A percentile compares a stretch with the other conserved stretches of the same genome.
phyloP scores from a whole-genome alignment of 2,113 vertebrate species.

The Rhipidura dahli region DNA sequence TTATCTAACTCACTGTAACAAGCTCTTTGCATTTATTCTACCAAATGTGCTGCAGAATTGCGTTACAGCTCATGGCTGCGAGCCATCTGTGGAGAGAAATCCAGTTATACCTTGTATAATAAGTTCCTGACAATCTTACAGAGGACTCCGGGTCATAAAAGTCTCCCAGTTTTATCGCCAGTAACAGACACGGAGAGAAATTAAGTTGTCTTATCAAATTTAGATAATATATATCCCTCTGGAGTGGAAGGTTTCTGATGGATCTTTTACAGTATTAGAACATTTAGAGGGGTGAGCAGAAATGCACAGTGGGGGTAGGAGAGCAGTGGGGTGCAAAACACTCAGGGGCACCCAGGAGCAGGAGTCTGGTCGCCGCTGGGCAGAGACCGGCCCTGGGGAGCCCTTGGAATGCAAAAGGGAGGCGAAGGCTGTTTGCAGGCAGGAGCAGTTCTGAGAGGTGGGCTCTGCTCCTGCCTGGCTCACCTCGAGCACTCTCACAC shows the following conservation, averaged over 20 bases:
- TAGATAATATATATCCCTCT: conserved; percentile 83
- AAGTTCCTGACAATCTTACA: conserved; percentile 83
- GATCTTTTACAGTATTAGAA: conserved; percentile 64
- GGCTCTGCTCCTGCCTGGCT: not conserved
- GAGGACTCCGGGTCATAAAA: conserved; percentile 80
- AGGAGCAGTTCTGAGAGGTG: not conserved
- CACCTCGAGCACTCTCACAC: not conserved
- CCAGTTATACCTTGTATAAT: conserved; percentile 85
- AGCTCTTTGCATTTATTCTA: conserved; percentile 80
- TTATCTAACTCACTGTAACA: conserved; percentile 77
- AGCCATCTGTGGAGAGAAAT: conserved; percentile 82
- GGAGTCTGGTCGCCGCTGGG: rapidly evolving
- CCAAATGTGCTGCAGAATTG: conserved; percentile 76
- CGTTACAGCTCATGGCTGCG: conserved; percentile 77
- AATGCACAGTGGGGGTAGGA: not conserved
- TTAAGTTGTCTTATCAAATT: conserved; percentile 85
- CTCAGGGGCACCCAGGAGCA: not conserved
- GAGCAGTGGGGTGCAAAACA: not conserved
- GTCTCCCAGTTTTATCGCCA: conserved; percentile 80
- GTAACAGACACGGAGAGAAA: conserved; percentile 82
- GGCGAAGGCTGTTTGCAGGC: not conserved
- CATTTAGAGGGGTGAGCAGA: conserved; percentile 28
- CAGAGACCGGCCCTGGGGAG: not conserved
- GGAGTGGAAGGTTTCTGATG: conserved; percentile 67
- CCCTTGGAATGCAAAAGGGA: not conserved